A percentile compares a stretch with the other conserved stretches of the same genome.
Evolutionary conservation across 2,888 invertebrate species (phyloP).

Genomic region (Apocheima hispidaria): DNA sequence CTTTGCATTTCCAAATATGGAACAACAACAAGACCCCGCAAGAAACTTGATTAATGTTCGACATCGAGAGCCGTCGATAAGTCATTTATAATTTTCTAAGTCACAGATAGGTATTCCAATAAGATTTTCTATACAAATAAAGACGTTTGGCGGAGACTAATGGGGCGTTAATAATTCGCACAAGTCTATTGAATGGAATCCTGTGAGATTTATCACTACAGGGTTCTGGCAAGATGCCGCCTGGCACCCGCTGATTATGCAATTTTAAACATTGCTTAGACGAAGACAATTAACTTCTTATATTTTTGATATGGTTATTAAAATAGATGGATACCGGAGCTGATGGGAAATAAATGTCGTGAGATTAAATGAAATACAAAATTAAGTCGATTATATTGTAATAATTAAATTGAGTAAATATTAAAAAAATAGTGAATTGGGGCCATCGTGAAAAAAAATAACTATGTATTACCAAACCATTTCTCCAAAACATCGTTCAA

Average conservation of each 20-base stretch:
- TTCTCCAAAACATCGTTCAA: conserved; percentile 2
- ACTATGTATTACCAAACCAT: no score
- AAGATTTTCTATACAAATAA: conserved; percentile 74
- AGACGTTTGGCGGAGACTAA: conserved; percentile 78
- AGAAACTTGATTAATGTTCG: conserved; percentile 56
- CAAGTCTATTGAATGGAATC: conserved; percentile 79
- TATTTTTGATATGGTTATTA: conserved; percentile 40
- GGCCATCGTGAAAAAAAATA: no score
- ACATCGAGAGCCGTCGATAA: conserved; percentile 52
- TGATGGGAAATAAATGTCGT: no score
- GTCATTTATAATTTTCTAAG: conserved; percentile 61
- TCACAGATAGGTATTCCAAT: conserved; percentile 64
- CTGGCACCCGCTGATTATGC: conserved; percentile 78
- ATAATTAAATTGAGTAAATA: no score
- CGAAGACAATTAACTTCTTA: conserved; percentile 57
- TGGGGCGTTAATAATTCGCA: conserved; percentile 82
- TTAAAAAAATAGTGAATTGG: no score
- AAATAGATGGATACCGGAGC: conserved; percentile 17
- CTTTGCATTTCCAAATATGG: conserved; percentile 2
- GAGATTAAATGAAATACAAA: no score
- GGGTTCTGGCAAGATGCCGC: conserved; percentile 82
- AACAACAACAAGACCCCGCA: conserved; percentile 38
- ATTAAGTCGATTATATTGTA: no score
- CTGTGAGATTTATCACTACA: conserved; percentile 81
- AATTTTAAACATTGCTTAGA: conserved; percentile 65